Evolutionary conservation across 1,140 invertebrate species (phyloP).

Genomic region (Goniozus legneri): DNA sequence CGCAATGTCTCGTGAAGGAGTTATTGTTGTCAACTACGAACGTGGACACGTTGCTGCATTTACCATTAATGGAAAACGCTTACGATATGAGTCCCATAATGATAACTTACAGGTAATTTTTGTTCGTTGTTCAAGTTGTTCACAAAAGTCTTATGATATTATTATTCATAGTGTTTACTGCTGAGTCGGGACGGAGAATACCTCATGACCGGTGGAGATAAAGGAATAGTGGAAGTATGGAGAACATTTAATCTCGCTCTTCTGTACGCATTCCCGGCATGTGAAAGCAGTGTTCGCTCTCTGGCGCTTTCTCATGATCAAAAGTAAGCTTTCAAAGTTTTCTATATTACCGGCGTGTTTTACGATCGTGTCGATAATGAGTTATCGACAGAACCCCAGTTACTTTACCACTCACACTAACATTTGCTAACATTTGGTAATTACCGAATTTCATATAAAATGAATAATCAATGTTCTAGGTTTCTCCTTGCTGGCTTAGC

Average conservation of each 20-base stretch:
- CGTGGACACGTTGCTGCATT: slow-evolving; percentile 88
- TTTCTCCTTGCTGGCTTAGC: slow-evolving; percentile 94
- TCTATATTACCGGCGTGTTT: slow-evolving; percentile 10
- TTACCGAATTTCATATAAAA: too few relatives aligned
- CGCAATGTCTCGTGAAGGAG: slow-evolving; percentile 92
- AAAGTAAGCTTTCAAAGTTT: slow-evolving; percentile 63
- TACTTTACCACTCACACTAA: too few relatives aligned
- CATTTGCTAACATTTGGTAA: too few relatives aligned
- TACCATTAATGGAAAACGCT: slow-evolving; percentile 85
- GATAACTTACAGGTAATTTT: slow-evolving; percentile 85
- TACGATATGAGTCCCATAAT: slow-evolving; percentile 86
- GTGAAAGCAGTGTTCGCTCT: slow-evolving; percentile 89
- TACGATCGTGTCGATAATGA: too few relatives aligned
- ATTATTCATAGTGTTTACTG: slow-evolving; percentile 73
- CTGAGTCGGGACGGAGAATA: slow-evolving; percentile 97
- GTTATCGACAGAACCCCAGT: too few relatives aligned
- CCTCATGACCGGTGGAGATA: slow-evolving; percentile 93
- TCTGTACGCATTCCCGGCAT: slow-evolving; percentile 95
- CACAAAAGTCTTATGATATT: not conserved
- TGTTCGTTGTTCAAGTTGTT: not conserved
- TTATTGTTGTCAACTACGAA: slow-evolving; percentile 92
- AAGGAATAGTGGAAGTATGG: slow-evolving; percentile 97
- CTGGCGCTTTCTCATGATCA: slow-evolving; percentile 95
- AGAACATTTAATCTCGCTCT: slow-evolving; percentile 94
- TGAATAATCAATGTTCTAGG: too few relatives aligned